phyloP scores from a whole-genome alignment of 2,888 invertebrate species.

The Heliconius ismenius region DNA sequence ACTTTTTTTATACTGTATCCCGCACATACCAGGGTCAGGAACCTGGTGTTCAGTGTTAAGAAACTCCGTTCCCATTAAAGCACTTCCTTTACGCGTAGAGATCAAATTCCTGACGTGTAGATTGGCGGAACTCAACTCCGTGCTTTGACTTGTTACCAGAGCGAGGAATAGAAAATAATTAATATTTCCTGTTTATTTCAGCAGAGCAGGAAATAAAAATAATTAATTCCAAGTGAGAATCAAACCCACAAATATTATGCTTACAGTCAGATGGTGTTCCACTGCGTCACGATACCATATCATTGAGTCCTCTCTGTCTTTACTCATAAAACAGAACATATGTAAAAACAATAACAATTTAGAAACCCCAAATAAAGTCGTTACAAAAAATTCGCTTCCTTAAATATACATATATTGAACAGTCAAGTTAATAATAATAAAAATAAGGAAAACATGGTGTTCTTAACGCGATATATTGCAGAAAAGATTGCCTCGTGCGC shows the following conservation, averaged over 20 bases:
- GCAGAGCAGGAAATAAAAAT: background rate
- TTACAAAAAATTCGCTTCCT: conserved; percentile 2
- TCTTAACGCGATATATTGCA: conserved; percentile 26
- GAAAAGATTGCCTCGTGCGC: conserved; percentile 28
- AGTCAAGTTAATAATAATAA: conserved; percentile 19
- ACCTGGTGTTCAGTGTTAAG: no score
- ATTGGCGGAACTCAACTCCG: no score
- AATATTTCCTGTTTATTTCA: background rate
- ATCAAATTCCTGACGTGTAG: no score
- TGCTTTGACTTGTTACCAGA: no score
- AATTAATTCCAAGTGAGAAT: background rate
- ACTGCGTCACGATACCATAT: no score
- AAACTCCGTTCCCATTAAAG: no score
- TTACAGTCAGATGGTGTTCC: background rate
- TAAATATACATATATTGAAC: background rate
- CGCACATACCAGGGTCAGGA: no score
- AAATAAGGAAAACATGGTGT: conserved; percentile 22
- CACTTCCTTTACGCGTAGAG: no score
- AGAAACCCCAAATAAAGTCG: conserved; percentile 8
- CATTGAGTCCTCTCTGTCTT: background rate
- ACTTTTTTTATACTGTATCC: background rate
- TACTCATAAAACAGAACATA: background rate
- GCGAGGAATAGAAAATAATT: no score
- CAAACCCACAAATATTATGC: background rate
- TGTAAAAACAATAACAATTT: background rate